Base-by-base conservation (phyloP, 2,888 invertebrate species). In the Drosophila melanosoma region DNA sequence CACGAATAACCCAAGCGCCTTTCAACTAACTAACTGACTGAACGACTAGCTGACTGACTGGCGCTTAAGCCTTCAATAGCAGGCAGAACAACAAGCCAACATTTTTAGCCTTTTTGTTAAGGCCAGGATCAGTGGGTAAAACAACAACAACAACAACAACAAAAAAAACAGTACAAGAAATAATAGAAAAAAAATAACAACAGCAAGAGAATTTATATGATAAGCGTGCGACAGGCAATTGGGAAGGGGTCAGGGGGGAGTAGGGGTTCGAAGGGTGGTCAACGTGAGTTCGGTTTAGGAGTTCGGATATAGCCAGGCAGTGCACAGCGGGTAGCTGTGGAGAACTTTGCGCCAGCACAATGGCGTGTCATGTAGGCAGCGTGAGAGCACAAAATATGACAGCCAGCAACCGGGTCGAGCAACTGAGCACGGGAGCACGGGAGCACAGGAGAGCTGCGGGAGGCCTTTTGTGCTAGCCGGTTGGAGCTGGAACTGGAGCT, bases 11-110 rank as follows among this genome's bases (percentile, higher is more conserved):
- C 57, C 36, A 68, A 79, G 48, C 67, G 63, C 57, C 74, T 71
- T 61, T 61, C 67, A 78, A 61, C 76, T 72, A 79, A 69, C 71
- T 63, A 63, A 75, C 80, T 69, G 69, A 64, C 69, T 68, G 74
- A 73, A 48, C 58, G 66, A 69, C 63, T 67, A 64, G 42, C 69
- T 73, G 71, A 64, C 81, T 70, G 82, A 53, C 83, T 58, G 82
- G 51, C 82, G 88, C 76, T 83, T 83, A 87, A 89, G 89, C 87
- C 90, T 87, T 87, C 87, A 89, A 87, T 87, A 83, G 72, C 86
- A 87, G 83, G 62, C 84, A 68, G 57, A 67, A 66, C 72, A 81
- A 62, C 64, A 83, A 76, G 75, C 57, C 78, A 86, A 81, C 79
- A 67, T 88, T 85, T 85, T 88, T 88, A 86, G 84, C 82, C 84